Evolutionary conservation across 2,888 invertebrate genomes (phyloP).

Genomic region (Steinernema hermaphroditum): DNA sequence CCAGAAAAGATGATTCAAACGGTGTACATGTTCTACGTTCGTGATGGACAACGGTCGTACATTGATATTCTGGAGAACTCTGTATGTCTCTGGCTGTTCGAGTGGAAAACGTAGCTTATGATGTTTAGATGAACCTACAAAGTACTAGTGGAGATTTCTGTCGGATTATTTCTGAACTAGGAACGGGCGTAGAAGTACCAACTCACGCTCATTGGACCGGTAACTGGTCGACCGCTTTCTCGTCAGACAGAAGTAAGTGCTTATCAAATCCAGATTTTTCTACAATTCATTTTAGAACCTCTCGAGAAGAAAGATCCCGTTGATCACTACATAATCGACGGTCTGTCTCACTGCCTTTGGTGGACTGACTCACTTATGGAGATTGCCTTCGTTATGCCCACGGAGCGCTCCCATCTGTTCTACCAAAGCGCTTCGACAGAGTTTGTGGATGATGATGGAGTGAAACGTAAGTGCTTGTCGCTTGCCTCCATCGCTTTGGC

Average conservation of each 20-base stretch:
- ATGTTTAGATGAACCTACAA: slow-evolving; percentile 67
- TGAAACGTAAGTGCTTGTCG: slow-evolving; percentile 12
- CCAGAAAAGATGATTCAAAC: slow-evolving; percentile 80
- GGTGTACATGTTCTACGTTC: slow-evolving; percentile 89
- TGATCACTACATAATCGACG: slow-evolving; percentile 60
- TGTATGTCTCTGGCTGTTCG: slow-evolving; percentile 67
- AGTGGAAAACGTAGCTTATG: background rate
- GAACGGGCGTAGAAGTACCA: slow-evolving; percentile 82
- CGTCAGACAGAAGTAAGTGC: slow-evolving; percentile 49
- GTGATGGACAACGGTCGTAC: slow-evolving; percentile 79
- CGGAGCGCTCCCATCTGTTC: slow-evolving; percentile 43
- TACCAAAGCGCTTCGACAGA: background rate
- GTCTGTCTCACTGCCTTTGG: slow-evolving; percentile 58
- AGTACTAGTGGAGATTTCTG: slow-evolving; percentile 71
- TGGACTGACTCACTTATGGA: slow-evolving; percentile 70
- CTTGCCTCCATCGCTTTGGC: background rate
- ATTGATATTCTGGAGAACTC: slow-evolving; percentile 82
- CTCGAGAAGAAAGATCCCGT: slow-evolving; percentile 45
- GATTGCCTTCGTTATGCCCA: slow-evolving; percentile 89
- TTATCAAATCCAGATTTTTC: background rate
- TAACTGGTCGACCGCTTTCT: slow-evolving; percentile 77
- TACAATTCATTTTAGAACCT: slow-evolving; percentile 41
- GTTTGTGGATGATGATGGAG: background rate
- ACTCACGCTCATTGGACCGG: slow-evolving; percentile 94
- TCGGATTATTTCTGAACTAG: slow-evolving; percentile 76